A percentile compares a stretch with the other conserved stretches of the same genome.
Conservation (phyloP, 2,888 invertebrate genomes). For the Mythimna vitellina region DNA sequence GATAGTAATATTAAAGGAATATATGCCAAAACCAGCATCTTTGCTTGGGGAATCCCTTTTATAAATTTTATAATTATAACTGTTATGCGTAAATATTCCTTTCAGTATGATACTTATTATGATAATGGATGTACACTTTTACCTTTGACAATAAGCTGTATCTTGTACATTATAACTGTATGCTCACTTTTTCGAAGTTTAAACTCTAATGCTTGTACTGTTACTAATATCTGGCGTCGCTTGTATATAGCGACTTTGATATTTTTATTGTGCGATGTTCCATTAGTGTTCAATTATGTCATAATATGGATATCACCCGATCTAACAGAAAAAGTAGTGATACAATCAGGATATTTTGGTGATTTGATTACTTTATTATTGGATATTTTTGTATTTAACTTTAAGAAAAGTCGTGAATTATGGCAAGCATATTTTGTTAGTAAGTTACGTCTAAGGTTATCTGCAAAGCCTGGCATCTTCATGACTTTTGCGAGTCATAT, state of each 20-base stretch:
- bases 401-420: background rate
- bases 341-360: too few species aligned
- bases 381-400: background rate
- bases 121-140: background rate
- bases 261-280: slow-evolving; percentile 1
- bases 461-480: background rate
- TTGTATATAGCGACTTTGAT: slow-evolving; percentile 1
- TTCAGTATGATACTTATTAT: background rate
- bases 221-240: background rate
- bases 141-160: background rate
- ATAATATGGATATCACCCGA: too few species aligned
- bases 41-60: background rate
- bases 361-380: too few species aligned
- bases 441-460: background rate
- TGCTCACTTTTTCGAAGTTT: background rate
- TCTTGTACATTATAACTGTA: background rate
- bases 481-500: background rate
- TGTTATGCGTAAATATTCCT: too few species aligned
- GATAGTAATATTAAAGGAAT: background rate
- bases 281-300: too few species aligned
- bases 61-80: background rate
- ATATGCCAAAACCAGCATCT: background rate
- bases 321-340: too few species aligned
- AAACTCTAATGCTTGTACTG: background rate
- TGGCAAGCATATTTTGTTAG: background rate